These are phyloP conservation scores for Etheostoma cragini DNA, from an alignment of 2,113 vertebrate species.

Conservation along the genomic window DNA sequence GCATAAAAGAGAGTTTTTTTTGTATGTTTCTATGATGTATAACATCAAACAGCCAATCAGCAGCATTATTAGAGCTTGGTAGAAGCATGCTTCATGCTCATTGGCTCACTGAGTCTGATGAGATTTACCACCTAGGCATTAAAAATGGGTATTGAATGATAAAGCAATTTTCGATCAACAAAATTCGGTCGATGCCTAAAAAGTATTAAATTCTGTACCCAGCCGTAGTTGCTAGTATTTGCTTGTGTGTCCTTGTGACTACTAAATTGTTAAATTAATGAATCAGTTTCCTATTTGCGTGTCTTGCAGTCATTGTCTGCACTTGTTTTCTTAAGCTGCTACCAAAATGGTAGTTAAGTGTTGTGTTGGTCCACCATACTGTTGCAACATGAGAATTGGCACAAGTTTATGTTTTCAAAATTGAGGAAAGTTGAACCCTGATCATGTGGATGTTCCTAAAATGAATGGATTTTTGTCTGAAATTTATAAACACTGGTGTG, in stretches of 20 bases:
- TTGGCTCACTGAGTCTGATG: too few relatives aligned
- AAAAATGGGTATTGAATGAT: too few relatives aligned
- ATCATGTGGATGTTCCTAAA: not conserved
- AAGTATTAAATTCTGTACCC: too few relatives aligned
- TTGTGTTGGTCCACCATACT: not conserved
- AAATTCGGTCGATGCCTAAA: too few relatives aligned
- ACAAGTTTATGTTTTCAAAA: not conserved
- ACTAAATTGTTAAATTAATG: not conserved
- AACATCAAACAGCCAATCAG: too few relatives aligned
- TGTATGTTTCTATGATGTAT: too few relatives aligned
- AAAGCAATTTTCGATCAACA: too few relatives aligned
- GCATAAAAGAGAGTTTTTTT: too few relatives aligned
- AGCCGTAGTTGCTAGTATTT: not conserved
- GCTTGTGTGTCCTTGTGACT: not conserved
- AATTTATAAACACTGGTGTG: constrained; percentile 1
- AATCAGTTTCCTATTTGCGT: not conserved
- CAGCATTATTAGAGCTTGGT: too few relatives aligned
- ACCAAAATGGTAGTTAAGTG: not conserved
- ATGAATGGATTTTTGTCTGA: constrained; percentile 16
- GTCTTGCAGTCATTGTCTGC: not conserved
- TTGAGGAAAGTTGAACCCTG: not conserved
- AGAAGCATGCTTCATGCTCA: too few relatives aligned
- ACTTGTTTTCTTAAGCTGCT: not conserved
- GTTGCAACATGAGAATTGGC: constrained; percentile 9
- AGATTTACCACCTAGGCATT: too few relatives aligned